Base-by-base conservation (phyloP, 1,140 invertebrate genomes). In the Pseudomyrmex gracilis region DNA sequence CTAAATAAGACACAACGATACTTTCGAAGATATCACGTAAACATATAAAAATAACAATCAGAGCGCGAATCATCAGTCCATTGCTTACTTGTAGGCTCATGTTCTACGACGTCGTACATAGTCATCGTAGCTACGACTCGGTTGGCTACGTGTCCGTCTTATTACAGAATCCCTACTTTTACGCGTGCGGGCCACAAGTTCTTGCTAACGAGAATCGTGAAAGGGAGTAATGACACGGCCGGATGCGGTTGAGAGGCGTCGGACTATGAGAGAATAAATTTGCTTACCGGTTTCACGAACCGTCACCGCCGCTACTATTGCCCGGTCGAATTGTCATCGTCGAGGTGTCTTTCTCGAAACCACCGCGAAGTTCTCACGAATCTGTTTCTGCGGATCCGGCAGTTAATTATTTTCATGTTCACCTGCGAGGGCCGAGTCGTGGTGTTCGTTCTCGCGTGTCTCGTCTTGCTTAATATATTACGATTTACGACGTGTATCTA, bases 141-240 rank as follows among this genome's bases (percentile, higher is more conserved):
- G 20, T 71, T 71, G 84, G 78, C 58, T 83, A 87, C 63, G 53
- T 34, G 51, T 76, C 51, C 68, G 85, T 83, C 78, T 89, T 85
- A 85, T 87, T 89, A 83, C 78, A 89, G 78, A 68, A 89, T 87
- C 68, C 73, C 68, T 87, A 70, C 73, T 85, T 34, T 89, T 83
- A 87, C 86, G 80, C 84, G 67, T 73, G 34, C 67, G 67, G 51
- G 51, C 34, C 61, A 63, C 49, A 84, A 86, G 49, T 88, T 78
- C 49, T 89, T 83, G 90, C 90, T 93, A 93, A 93, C 92, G 91
- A 93, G 92, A 80, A 91, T 90, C 92, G 88, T 91, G 93, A 93
- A 93, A 91, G 89, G 90, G 91, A 91, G 92, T 93, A 94, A 93
- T 93, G 93, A 93, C 92, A 93, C 89, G 87, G 87, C 88, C 89